A percentile compares a stretch with the other conserved stretches of the same genome.
These are phyloP conservation scores for Philereme transversata DNA, from an alignment of 2,888 invertebrate genomes.

Conservation along the genomic window DNA sequence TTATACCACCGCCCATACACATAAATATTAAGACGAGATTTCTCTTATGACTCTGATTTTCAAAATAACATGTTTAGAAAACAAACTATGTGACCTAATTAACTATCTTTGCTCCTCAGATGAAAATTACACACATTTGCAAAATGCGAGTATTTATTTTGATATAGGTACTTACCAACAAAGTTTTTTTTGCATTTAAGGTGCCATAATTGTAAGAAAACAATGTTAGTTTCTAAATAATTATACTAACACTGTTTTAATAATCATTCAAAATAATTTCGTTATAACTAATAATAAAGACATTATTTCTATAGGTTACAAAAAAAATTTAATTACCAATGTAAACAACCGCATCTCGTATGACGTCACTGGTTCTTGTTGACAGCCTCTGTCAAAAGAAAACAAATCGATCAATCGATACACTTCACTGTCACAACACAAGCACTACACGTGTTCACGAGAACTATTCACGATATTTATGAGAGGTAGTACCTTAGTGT, in stretches of 20 bases:
- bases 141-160: too few species aligned
- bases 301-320: slow-evolving; percentile 1
- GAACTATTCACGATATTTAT: background rate
- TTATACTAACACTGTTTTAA: too few species aligned
- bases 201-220: too few species aligned
- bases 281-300: too few species aligned
- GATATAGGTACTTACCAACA: too few species aligned
- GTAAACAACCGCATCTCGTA: slow-evolving; percentile 71
- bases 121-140: too few species aligned
- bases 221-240: too few species aligned
- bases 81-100: too few species aligned
- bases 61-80: too few species aligned
- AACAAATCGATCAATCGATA: slow-evolving; percentile 53
- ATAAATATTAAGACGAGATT: background rate
- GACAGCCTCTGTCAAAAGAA: slow-evolving; percentile 71
- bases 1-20: background rate
- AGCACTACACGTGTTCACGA: slow-evolving; percentile 41
- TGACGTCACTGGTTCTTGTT: slow-evolving; percentile 51
- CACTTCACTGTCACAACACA: slow-evolving; percentile 50
- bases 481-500: slow-evolving; percentile 48
- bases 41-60: background rate
- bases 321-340: slow-evolving; percentile 58
- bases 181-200: too few species aligned
- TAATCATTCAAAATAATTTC: too few species aligned
- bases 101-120: too few species aligned